Conservation (phyloP, 1,140 invertebrate species). For the Zaprionus capensis region DNA sequence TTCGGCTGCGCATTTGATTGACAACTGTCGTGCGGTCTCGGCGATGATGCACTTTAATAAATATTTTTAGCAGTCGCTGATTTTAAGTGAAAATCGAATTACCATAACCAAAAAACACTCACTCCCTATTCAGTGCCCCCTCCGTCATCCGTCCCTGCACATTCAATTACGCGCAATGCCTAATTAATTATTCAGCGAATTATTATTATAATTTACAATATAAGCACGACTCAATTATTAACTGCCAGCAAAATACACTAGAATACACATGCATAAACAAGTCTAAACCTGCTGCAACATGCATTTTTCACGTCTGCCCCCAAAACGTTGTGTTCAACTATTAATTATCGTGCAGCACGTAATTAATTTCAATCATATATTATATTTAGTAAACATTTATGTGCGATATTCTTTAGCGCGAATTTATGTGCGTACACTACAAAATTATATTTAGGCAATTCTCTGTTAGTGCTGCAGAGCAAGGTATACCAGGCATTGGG, state of each 20-base stretch:
- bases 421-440: slow-evolving; percentile 1
- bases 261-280: slow-evolving; percentile 44
- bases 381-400: slow-evolving; percentile 49
- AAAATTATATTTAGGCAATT: slow-evolving; percentile 2
- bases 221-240: slow-evolving; percentile 42
- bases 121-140: not conserved
- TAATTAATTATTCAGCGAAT: slow-evolving; percentile 3
- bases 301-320: slow-evolving; percentile 2
- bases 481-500: not conserved
- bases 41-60: not conserved
- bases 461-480: not conserved
- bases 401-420: slow-evolving; percentile 5
- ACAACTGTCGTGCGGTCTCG: slow-evolving; percentile 3
- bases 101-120: not conserved
- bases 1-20: slow-evolving; percentile 15
- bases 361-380: slow-evolving; percentile 52
- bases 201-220: slow-evolving; percentile 10
- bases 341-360: slow-evolving; percentile 58
- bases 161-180: not conserved
- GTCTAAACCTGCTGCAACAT: slow-evolving; percentile 4
- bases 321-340: slow-evolving; percentile 34
- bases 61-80: slow-evolving; percentile 1
- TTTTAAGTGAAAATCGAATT: not conserved
- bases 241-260: slow-evolving; percentile 45
- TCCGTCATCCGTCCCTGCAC: not conserved